These are phyloP conservation scores for Drosophila chauvacae DNA, from an alignment of 1,140 invertebrate genomes.

Conservation along the genomic window DNA sequence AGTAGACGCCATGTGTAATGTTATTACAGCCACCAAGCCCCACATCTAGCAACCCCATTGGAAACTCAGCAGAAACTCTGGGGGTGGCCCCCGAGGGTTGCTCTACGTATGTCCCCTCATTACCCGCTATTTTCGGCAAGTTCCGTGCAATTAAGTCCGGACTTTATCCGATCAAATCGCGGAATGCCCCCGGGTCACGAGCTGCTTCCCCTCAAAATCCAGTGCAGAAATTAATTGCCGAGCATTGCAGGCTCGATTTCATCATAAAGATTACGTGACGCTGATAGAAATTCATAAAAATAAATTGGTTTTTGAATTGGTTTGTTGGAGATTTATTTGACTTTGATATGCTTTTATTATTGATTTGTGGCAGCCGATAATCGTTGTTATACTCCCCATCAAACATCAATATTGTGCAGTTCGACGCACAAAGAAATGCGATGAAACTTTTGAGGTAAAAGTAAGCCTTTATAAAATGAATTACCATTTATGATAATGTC, in stretches of 20 bases:
- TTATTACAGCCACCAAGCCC: slow-evolving; percentile 34
- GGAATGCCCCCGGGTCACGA: slow-evolving; percentile 41
- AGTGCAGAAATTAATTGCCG: slow-evolving; percentile 47
- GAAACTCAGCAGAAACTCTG: slow-evolving; percentile 16
- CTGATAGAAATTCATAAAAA: slow-evolving; percentile 75
- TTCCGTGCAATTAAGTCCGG: slow-evolving; percentile 69
- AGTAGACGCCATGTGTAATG: slow-evolving; percentile 55
- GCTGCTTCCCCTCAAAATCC: slow-evolving; percentile 1
- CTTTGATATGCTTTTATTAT: slow-evolving; percentile 52
- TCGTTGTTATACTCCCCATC: not conserved
- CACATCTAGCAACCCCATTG: slow-evolving; percentile 1
- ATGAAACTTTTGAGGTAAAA: not conserved
- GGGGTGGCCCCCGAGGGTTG: slow-evolving; percentile 54
- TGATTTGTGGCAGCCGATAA: slow-evolving; percentile 57
- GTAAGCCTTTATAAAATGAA: no score
- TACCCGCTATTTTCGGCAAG: slow-evolving; percentile 50
- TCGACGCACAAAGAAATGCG: no score
- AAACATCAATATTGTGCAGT: not conserved
- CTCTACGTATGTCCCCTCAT: slow-evolving; percentile 16
- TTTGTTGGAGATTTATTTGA: slow-evolving; percentile 55
- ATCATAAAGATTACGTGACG: slow-evolving; percentile 62
- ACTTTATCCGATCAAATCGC: slow-evolving; percentile 55
- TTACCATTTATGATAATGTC: no score
- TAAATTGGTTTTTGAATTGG: slow-evolving; percentile 67
- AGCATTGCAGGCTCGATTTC: slow-evolving; percentile 66